Evolutionary conservation across 2,113 vertebrate species (phyloP), one percentile per base, ranked within the genome.

Genomic region (Ictidomys tridecemlineatus): DNA sequence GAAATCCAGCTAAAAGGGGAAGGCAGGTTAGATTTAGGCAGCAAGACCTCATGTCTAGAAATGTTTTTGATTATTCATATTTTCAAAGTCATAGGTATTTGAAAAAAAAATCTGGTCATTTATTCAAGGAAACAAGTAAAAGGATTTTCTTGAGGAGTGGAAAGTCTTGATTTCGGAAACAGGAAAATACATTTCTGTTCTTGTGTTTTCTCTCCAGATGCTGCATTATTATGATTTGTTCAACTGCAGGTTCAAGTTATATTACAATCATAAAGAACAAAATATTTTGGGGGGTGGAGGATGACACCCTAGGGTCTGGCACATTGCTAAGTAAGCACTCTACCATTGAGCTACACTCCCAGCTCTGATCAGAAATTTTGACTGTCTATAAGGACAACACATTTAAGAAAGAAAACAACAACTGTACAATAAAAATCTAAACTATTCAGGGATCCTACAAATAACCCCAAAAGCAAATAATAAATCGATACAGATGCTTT

Each of bases 381-480:
- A 73, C n/a, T 58, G 16, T 72, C 28, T 84, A 8, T 78, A 90
- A 95, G 28, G 32, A 89, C 67, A 87, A 87, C 56, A 70, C 14
- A 88, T 95, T 90, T 96, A 63, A n/a, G 94, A 65, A 76, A 32
- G 8, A 84, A 69, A 85, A 84, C 6, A 45, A 45, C 45, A 45
- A 22, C 69, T 56, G 82, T 63, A 82, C 12, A 83, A 72, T 10
- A 63, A 28, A 93, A 70, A 20, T 70, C 5, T 61, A 65, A 37
- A 26, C 9, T 56, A 30, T 30, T 4, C n/a, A 51, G 77, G 45
- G 14, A 88, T 85, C 61, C 90, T 93, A 88, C 39, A 85, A 85
- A 88, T 82, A 90, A 85, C 34, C 42, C n/a, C 37, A n/a, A 56
- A 53, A 86, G 48, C 51, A 91, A 89, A 73, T 95, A 96, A 93